Evolutionary conservation across 2,888 invertebrate genomes (phyloP).

Genomic region (Serripes groenlandicus): DNA sequence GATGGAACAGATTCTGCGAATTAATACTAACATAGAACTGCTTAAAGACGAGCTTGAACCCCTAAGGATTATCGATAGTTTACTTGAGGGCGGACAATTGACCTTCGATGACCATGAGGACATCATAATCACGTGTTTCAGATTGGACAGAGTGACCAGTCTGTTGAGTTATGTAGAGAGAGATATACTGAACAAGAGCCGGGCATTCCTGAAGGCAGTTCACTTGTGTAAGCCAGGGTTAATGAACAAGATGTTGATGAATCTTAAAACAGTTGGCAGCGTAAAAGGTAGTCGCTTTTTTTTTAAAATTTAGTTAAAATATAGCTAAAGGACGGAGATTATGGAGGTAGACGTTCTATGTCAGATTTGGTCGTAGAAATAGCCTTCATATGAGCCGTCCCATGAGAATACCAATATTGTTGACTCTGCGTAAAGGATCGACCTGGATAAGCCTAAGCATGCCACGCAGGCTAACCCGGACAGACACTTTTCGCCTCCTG

Average conservation of each 20-base stretch:
- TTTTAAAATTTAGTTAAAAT: too few species aligned
- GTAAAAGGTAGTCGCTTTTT: too few species aligned
- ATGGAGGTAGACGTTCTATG: too few species aligned
- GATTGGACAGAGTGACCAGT: background rate
- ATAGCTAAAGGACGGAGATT: too few species aligned
- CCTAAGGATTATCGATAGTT: background rate
- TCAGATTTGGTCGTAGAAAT: too few species aligned
- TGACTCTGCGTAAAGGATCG: too few species aligned
- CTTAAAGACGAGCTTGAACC: slow-evolving; percentile 12
- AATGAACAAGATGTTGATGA: background rate
- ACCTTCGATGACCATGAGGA: slow-evolving; percentile 18
- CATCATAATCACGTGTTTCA: background rate
- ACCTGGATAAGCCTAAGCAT: too few species aligned
- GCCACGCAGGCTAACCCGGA: too few species aligned
- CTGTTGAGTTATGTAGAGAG: background rate
- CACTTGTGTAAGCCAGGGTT: background rate
- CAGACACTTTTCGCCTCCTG: too few species aligned
- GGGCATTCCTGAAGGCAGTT: background rate
- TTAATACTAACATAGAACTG: background rate
- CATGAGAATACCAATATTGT: too few species aligned
- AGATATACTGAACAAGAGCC: background rate
- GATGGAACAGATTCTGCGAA: background rate
- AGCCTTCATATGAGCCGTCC: too few species aligned
- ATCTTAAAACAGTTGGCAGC: background rate
- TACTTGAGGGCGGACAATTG: background rate